Evolutionary conservation across 2,797 vertebrate genomes (phyloP).

Genomic region (Arnoldichthys spilopterus): DNA sequence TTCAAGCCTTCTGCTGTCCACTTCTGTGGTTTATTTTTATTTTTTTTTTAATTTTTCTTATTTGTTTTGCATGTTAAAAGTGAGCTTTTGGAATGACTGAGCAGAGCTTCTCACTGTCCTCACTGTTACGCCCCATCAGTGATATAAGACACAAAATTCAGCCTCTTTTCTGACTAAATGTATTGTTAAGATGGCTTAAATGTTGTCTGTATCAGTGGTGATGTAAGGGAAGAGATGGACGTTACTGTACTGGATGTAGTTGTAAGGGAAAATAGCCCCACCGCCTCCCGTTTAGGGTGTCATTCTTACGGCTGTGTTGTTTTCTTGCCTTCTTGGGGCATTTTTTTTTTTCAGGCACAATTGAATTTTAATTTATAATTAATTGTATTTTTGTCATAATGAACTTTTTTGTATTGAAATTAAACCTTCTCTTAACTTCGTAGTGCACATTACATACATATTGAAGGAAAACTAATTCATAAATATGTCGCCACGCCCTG

Average conservation of each 20-base stretch:
- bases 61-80: conserved; percentile 3
- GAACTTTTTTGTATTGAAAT: conserved; percentile 6
- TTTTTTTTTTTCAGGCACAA: not conserved
- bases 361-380: conserved; percentile 1
- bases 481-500: not conserved
- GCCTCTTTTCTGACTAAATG: not conserved
- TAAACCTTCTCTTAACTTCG: not conserved
- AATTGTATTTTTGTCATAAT: not conserved
- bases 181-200: not conserved
- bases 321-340: not conserved
- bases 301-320: not conserved
- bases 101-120: not conserved
- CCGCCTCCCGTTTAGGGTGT: not conserved
- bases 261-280: not conserved
- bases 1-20: conserved; percentile 7
- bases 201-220: conserved; percentile 5
- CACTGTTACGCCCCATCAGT: not conserved
- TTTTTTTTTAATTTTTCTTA: not conserved
- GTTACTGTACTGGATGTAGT: not conserved
- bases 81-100: conserved; percentile 8
- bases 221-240: conserved; percentile 9
- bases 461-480: conserved; percentile 17
- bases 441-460: conserved; percentile 7
- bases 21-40: not conserved
- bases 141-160: not conserved